phyloP scores from a whole-genome alignment of 2,113 vertebrate genomes.

The Notiomystis cincta region DNA sequence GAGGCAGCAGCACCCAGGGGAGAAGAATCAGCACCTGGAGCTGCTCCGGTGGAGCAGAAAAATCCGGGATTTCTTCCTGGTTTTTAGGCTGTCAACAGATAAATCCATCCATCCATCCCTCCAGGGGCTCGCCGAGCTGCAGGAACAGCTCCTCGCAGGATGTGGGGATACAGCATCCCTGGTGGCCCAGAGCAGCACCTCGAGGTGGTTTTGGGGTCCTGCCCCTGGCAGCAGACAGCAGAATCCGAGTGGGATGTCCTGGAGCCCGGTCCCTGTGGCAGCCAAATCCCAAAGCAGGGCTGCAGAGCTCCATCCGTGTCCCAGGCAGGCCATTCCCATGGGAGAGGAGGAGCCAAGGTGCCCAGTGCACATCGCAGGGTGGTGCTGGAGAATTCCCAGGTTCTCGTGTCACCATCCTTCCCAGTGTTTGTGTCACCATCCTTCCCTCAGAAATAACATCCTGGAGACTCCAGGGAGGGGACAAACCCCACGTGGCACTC shows the following conservation, averaged over 20 bases:
- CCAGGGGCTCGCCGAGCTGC: fast-evolving
- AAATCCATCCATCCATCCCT: slow-evolving; percentile 18
- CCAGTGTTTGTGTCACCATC: not conserved
- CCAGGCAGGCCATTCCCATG: fast-evolving
- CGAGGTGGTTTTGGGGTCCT: fast-evolving
- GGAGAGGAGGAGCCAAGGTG: not conserved
- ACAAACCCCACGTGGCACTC: fast-evolving
- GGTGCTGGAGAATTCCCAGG: not conserved
- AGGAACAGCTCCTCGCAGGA: not conserved
- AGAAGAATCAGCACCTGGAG: not conserved
- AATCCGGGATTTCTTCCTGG: not conserved
- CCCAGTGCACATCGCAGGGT: fast-evolving
- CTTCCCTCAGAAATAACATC: fast-evolving
- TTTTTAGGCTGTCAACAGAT: not conserved
- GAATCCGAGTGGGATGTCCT: not conserved
- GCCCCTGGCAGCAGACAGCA: not conserved
- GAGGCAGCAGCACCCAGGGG: not conserved
- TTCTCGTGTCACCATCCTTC: not conserved
- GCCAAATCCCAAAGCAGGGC: not conserved
- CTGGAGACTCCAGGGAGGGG: not conserved
- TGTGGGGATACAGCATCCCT: not conserved
- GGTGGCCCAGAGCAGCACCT: fast-evolving
- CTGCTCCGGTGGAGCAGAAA: not conserved
- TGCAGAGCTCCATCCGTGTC: not conserved
- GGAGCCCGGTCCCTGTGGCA: fast-evolving